Evolutionary conservation across 2,888 invertebrate species (phyloP).

Genomic region (Campaea margaritaria): DNA sequence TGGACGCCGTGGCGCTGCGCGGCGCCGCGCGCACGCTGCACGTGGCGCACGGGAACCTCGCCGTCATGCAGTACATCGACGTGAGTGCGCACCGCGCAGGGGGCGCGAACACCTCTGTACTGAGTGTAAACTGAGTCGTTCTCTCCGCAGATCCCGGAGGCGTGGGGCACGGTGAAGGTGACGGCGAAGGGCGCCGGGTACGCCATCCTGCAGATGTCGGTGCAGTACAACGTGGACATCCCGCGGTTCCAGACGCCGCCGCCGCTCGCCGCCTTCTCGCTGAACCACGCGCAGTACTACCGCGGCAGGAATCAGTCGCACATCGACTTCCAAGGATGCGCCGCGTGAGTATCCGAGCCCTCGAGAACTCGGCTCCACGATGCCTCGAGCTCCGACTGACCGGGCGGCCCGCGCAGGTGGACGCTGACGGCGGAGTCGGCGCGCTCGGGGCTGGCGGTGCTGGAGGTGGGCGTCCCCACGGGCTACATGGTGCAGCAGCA

Average conservation of each 20-base stretch:
- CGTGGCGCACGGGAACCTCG: conserved; percentile 91
- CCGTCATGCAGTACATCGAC: conserved; percentile 91
- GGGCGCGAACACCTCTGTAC: no score
- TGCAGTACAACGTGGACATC: conserved; percentile 96
- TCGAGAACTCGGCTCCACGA: no score
- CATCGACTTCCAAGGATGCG: conserved; percentile 94
- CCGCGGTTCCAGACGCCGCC: conserved; percentile 93
- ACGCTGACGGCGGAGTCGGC: conserved; percentile 90
- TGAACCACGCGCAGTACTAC: conserved; percentile 90
- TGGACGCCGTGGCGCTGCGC: conserved; percentile 93
- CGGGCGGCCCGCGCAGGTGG: conserved; percentile 87
- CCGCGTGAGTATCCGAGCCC: conserved; percentile 85
- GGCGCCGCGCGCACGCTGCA: conserved; percentile 88
- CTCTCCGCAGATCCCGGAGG: conserved; percentile 90
- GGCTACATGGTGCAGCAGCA: conserved; percentile 97
- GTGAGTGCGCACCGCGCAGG: conserved; percentile 82
- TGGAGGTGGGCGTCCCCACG: conserved; percentile 94
- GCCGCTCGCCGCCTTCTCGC: conserved; percentile 91
- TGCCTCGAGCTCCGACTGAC: no score
- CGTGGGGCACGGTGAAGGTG: conserved; percentile 97
- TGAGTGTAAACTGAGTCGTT: background rate
- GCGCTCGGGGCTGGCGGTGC: conserved; percentile 94
- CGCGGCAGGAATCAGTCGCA: conserved; percentile 97
- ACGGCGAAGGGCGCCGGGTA: conserved; percentile 97
- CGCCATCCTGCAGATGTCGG: conserved; percentile 96